Percentiles rank a stretch among this genome's conserved stretches.
phyloP scores from a whole-genome alignment of 2,113 vertebrate species.

The Solea senegalensis region DNA sequence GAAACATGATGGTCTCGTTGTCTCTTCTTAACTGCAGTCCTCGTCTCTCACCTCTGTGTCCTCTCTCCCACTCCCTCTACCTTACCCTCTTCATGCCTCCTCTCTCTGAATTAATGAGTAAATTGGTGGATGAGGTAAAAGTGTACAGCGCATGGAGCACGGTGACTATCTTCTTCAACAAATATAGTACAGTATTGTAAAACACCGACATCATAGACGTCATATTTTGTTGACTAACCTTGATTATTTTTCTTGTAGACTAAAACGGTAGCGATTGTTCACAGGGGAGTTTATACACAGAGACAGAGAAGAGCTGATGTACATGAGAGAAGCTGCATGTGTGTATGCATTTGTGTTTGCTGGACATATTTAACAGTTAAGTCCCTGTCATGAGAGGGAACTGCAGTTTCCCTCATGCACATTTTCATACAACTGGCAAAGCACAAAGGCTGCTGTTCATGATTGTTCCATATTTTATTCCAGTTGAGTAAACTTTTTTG shows the following conservation, averaged over 20 bases:
- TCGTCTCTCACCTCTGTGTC: conserved; percentile 52
- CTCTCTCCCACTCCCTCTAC: conserved; percentile 44
- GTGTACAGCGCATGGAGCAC: conserved; percentile 6
- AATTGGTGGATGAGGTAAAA: conserved; percentile 53
- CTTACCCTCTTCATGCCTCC: conserved; percentile 52
- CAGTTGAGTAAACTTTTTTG: no score
- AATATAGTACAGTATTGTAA: conserved; percentile 14
- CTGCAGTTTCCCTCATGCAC: no score
- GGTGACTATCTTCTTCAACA: conserved; percentile 25
- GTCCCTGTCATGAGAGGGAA: no score
- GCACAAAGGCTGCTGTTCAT: no score
- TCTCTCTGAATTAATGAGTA: conserved; percentile 53
- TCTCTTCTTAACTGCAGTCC: conserved; percentile 41
- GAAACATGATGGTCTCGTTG: conserved; percentile 33
- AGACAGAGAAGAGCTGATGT: conserved; percentile 6
- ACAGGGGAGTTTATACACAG: conserved; percentile 49
- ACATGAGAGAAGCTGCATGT: conserved; percentile 16
- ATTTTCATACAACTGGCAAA: no score
- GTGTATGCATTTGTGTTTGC: conserved; percentile 12
- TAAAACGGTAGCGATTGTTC: conserved; percentile 62
- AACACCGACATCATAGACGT: conserved; percentile 13
- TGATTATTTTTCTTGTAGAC: conserved; percentile 47
- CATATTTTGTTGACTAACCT: conserved; percentile 15
- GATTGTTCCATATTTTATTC: no score
- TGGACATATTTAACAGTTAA: no score